These are phyloP conservation scores for Cepaea nemoralis DNA, from an alignment of 1,140 invertebrate genomes.

Conservation along the genomic window DNA sequence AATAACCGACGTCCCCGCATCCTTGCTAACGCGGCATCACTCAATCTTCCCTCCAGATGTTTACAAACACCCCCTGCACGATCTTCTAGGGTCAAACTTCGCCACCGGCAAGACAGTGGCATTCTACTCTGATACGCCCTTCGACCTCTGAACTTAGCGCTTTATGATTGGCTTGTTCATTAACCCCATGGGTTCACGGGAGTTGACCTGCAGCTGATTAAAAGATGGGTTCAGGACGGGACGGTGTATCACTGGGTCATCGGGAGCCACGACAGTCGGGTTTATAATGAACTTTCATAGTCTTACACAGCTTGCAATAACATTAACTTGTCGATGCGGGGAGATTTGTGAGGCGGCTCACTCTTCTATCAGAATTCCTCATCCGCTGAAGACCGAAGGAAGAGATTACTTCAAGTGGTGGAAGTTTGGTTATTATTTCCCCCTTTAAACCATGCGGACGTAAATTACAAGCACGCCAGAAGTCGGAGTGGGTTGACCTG, in stretches of 20 bases:
- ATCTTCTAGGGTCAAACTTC: neutral
- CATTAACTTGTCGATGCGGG: neutral
- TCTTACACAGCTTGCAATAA: constrained; percentile 7
- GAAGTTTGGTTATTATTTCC: no score
- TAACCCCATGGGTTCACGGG: constrained; percentile 26
- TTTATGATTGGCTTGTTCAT: constrained; percentile 38
- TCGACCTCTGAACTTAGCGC: constrained; percentile 34
- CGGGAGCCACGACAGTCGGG: neutral
- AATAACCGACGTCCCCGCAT: neutral
- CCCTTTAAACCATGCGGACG: no score
- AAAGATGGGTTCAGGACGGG: constrained; percentile 22
- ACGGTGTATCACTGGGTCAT: constrained; percentile 32
- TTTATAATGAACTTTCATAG: constrained; percentile 25
- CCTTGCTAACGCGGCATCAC: neutral
- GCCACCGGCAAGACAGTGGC: neutral
- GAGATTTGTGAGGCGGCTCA: no score
- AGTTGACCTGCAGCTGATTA: constrained; percentile 34
- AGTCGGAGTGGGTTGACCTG: no score
- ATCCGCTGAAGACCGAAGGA: no score
- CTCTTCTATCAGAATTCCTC: no score
- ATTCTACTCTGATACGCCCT: neutral
- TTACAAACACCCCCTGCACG: neutral
- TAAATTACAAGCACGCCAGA: no score
- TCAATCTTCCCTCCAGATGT: neutral
- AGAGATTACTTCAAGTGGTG: no score